A percentile compares a stretch with the other conserved stretches of the same genome.
Conservation (phyloP, 2,888 invertebrate species). For the Cheiracanthium punctorium region DNA sequence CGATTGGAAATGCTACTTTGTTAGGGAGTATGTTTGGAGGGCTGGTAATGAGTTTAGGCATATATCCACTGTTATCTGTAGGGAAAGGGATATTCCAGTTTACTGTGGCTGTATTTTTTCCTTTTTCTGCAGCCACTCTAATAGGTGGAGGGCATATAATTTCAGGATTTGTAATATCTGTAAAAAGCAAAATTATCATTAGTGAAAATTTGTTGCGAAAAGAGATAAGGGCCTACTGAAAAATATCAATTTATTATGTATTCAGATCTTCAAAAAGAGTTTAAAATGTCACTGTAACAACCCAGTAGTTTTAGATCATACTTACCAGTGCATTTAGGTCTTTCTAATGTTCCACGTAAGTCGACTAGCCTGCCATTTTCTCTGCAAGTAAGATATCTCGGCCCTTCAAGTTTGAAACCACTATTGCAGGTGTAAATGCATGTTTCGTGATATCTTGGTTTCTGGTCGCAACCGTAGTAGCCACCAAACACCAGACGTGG, state of each 20-base stretch:
- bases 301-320: no score
- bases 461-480: not conserved
- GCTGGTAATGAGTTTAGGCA: constrained; percentile 6
- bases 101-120: constrained; percentile 4
- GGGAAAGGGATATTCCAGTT: constrained; percentile 12
- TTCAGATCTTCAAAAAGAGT: no score
- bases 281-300: no score
- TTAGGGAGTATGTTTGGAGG: constrained; percentile 22
- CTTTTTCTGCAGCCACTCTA: not conserved
- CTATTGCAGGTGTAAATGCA: constrained; percentile 15
- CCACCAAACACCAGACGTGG: not conserved
- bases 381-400: constrained; percentile 1
- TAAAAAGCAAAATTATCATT: not conserved
- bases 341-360: not conserved
- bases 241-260: no score
- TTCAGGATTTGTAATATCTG: constrained; percentile 41
- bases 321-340: constrained; percentile 43
- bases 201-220: no score
- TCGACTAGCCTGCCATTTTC: constrained; percentile 23
- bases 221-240: no score
- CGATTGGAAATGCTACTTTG: constrained; percentile 8
- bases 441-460: not conserved
- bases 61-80: constrained; percentile 39
- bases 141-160: constrained; percentile 17
- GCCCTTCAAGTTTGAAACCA: constrained; percentile 38